These are phyloP conservation scores for Pristionchus maxplancki DNA, from an alignment of 2,888 invertebrate species.

Conservation along the genomic window DNA sequence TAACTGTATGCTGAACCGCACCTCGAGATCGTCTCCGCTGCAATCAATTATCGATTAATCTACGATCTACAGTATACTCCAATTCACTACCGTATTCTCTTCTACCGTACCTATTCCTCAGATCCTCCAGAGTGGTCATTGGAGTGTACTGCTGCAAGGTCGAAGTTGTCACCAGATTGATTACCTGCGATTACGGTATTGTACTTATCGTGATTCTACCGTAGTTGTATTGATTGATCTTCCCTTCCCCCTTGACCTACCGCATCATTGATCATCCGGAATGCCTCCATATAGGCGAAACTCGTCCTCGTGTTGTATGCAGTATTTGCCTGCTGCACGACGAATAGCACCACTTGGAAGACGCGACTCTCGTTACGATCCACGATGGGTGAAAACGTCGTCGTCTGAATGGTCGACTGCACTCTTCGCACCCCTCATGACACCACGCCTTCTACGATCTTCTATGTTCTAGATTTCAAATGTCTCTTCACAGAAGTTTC, in stretches of 20 bases:
- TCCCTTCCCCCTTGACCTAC: not conserved
- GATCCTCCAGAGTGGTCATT: slow-evolving; percentile 37
- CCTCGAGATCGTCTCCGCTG: slow-evolving; percentile 58
- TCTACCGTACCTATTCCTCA: slow-evolving; percentile 32
- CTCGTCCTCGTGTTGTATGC: slow-evolving; percentile 44
- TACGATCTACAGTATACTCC: no score
- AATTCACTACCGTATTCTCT: not conserved
- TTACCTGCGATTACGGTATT: slow-evolving; percentile 11
- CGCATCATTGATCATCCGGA: slow-evolving; percentile 51
- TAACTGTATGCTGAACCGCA: slow-evolving; percentile 57
- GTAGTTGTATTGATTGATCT: not conserved
- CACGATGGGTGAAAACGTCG: slow-evolving; percentile 2
- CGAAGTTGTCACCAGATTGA: slow-evolving; percentile 45
- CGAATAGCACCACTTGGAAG: slow-evolving; percentile 40
- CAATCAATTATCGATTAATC: slow-evolving; percentile 10
- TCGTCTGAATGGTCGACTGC: slow-evolving; percentile 33
- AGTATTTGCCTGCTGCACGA: slow-evolving; percentile 46
- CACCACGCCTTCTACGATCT: no score
- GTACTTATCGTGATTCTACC: not conserved
- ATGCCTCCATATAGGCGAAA: slow-evolving; percentile 50
- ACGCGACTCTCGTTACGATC: slow-evolving; percentile 44
- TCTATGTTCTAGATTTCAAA: no score
- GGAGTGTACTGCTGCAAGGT: slow-evolving; percentile 46
- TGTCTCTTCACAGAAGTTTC: no score
- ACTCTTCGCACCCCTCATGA: not conserved